Percentiles rank a stretch among this genome's conserved stretches.
Conservation (phyloP, 2,797 vertebrate species). For the Brotula barbata region DNA sequence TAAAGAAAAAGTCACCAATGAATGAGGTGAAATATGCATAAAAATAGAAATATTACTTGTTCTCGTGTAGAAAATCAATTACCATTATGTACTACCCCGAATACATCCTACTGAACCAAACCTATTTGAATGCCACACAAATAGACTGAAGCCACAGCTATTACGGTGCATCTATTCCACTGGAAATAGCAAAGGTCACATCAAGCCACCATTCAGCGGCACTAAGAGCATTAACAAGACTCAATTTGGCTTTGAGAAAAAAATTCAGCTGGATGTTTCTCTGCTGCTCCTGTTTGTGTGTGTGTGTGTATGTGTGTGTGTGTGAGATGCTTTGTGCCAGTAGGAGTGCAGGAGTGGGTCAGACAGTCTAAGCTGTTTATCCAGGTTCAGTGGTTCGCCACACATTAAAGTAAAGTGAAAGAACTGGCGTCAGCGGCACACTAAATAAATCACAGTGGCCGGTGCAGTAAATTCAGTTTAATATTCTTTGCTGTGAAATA, state of each 20-base stretch:
- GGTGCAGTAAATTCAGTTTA: slow-evolving; percentile 67
- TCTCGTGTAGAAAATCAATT: slow-evolving; percentile 19
- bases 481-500: slow-evolving; percentile 56
- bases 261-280: slow-evolving; percentile 54
- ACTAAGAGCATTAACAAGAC: slow-evolving; percentile 68
- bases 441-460: slow-evolving; percentile 60
- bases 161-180: slow-evolving; percentile 51
- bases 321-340: slow-evolving; percentile 36
- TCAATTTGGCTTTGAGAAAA: slow-evolving; percentile 64
- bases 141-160: slow-evolving; percentile 23
- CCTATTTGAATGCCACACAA: slow-evolving; percentile 48
- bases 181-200: slow-evolving; percentile 48
- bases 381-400: slow-evolving; percentile 70
- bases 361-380: slow-evolving; percentile 83
- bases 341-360: slow-evolving; percentile 70
- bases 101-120: slow-evolving; percentile 39
- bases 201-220: slow-evolving; percentile 44
- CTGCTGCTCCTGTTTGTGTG: slow-evolving; percentile 16
- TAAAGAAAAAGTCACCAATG: not conserved
- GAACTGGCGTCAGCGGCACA: slow-evolving; percentile 70
- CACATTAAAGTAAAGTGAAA: slow-evolving; percentile 69
- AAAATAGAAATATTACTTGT: not conserved
- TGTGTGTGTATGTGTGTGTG: slow-evolving; percentile 4
- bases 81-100: slow-evolving; percentile 21
- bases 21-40: not conserved